Conservation (phyloP, 2,888 invertebrate species). For the Caenorhabditis imperialis region DNA sequence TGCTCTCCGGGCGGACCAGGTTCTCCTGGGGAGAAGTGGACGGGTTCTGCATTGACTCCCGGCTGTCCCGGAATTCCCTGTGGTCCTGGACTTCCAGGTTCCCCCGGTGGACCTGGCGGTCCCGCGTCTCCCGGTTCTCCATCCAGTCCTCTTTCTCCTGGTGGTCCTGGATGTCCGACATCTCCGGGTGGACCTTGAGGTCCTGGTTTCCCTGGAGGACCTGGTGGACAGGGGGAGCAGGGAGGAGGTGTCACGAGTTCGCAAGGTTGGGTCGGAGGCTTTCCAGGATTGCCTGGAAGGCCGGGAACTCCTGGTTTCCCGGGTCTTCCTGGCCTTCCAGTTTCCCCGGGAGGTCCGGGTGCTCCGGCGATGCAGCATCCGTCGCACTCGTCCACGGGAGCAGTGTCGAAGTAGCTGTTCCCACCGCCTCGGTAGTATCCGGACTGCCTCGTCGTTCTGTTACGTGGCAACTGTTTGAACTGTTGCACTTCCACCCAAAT, state of each 20-base stretch:
- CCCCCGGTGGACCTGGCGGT: constrained; percentile 53
- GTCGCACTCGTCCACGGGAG: constrained; percentile 18
- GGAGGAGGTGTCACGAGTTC: constrained; percentile 54
- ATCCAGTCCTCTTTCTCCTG: constrained; percentile 47
- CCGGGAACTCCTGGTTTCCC: constrained; percentile 58
- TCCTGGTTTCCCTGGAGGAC: constrained; percentile 52
- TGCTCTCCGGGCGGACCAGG: constrained; percentile 54
- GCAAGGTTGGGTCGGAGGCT: constrained; percentile 50
- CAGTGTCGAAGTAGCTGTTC: constrained; percentile 13
- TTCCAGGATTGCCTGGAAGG: constrained; percentile 56
- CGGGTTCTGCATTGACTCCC: constrained; percentile 35
- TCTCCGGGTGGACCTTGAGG: constrained; percentile 55
- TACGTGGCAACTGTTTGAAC: constrained; percentile 36
- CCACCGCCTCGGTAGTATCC: constrained; percentile 1
- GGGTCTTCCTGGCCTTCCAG: constrained; percentile 51
- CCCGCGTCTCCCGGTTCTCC: constrained; percentile 47
- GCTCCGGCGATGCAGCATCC: constrained; percentile 42
- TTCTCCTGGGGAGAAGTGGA: constrained; percentile 35
- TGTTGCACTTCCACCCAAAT: constrained; percentile 47
- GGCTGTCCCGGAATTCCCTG: constrained; percentile 47
- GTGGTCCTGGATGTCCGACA: constrained; percentile 40
- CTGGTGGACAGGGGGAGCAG: constrained; percentile 50
- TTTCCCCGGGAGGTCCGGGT: constrained; percentile 44
- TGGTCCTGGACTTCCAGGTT: constrained; percentile 42
- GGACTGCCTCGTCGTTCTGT: constrained; percentile 42